A percentile compares a stretch with the other conserved stretches of the same genome.
Evolutionary conservation across 2,113 vertebrate genomes (phyloP).

Genomic region (Anolis carolinensis): DNA sequence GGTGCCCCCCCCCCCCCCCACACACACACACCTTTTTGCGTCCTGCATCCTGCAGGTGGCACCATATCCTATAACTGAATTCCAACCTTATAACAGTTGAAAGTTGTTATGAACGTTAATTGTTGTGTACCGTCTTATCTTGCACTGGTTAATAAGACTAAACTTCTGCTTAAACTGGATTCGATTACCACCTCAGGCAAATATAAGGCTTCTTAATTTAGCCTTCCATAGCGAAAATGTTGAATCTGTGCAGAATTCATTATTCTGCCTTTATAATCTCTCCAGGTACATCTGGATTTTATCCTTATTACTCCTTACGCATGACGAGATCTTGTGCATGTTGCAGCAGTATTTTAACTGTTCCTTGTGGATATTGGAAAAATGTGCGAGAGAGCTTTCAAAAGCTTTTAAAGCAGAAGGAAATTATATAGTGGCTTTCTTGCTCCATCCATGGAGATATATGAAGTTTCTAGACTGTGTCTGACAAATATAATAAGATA

Average conservation of each 20-base stretch:
- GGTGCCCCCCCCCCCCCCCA: neutral
- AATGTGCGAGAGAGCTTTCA: conserved; percentile 58
- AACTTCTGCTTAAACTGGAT: conserved; percentile 53
- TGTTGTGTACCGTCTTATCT: conserved; percentile 9
- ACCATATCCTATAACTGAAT: conserved; percentile 68
- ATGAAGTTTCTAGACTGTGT: conserved; percentile 64
- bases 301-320: conserved; percentile 3
- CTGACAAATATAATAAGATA: conserved; percentile 62
- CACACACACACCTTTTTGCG: conserved; percentile 41
- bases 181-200: conserved; percentile 35
- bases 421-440: conserved; percentile 37
- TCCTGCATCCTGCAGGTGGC: conserved; percentile 75
- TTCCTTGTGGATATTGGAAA: conserved; percentile 43
- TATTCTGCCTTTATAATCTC: neutral
- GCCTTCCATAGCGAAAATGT: neutral
- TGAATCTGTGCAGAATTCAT: neutral
- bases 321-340: conserved; percentile 21
- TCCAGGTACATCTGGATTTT: conserved; percentile 15
- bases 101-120: neutral
- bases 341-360: conserved; percentile 15
- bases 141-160: conserved; percentile 25
- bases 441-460: conserved; percentile 34
- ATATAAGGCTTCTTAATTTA: neutral
- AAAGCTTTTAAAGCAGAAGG: conserved; percentile 16
- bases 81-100: conserved; percentile 20